Evolutionary conservation across 2,113 vertebrate genomes (phyloP), one percentile per base, ranked within the genome.

Genomic region (Myanophis thanlyinensis): DNA sequence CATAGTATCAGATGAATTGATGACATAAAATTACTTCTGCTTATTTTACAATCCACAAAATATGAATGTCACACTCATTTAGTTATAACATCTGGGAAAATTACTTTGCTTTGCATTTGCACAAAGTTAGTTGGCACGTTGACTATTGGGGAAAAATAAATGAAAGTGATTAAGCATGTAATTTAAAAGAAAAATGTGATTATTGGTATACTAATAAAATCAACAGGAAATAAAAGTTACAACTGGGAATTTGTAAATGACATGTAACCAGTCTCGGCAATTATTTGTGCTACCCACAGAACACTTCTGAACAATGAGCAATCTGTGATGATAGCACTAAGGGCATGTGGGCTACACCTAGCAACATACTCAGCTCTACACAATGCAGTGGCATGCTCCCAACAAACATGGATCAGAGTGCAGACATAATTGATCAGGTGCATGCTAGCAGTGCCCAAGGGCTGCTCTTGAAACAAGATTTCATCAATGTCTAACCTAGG

Each of bases 371-470:
- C 73, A 85, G 7, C 22, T 0, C 0, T 0, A 25, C 0, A 27
- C 87, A 13, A n/a, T 51, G 73, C 85, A 13, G 2, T 0, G 2
- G n/a, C 51, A 91, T 88, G 3, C 53, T 89, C 89, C 30, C n/a
- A 51, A 56, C 40, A 46, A 46, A 49, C 25, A 46, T 2, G 67
- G 40, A 30, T 54, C 56, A 27, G 85, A 25, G 40, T 0, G 1
- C 4, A 8, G 94, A 52, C 0, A 40, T 49, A 13, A 48, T 49
- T 12, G 3, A 47, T 10, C 87, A 0, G 0, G 12, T 0, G 1
- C 22, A 47, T 47, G 87, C 27, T 3, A 47, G 30, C 0, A 40
- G 52, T 0, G 15, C 0, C 46, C 3, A 0, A 0, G 0, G 46
- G 87, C 10, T 47, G 88, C 3, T 20, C 90, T 18, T 84, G 52